Percentiles rank a stretch among this genome's conserved stretches.
Conservation (phyloP, 2,113 vertebrate genomes). For the Siphamia tubifer region DNA sequence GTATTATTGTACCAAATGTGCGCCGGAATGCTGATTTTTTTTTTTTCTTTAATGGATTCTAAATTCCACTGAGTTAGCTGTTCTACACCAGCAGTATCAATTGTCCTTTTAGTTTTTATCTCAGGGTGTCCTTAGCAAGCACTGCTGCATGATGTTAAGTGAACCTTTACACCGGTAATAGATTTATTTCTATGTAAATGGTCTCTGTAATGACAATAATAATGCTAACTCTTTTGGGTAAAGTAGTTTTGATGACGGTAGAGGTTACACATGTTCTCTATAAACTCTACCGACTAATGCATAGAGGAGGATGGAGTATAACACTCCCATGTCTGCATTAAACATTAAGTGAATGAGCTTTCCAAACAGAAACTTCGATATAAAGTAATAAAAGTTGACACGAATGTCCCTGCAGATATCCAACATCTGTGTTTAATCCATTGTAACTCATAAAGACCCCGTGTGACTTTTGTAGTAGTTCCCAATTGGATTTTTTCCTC, state of each 20-base stretch:
- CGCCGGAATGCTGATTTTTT: neutral
- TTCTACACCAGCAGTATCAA: neutral
- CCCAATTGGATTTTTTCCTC: no score
- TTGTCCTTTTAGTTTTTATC: slow-evolving; percentile 4
- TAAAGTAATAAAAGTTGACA: no score
- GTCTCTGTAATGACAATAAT: neutral
- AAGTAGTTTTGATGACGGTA: neutral
- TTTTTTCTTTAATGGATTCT: slow-evolving; percentile 5
- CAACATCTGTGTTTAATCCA: no score
- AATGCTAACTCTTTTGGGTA: neutral
- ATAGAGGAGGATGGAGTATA: no score
- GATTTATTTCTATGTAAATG: neutral
- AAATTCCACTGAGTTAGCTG: neutral
- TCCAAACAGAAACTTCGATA: no score
- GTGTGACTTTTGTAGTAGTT: no score
- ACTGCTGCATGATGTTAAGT: neutral
- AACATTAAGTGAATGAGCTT: no score
- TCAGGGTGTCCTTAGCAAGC: neutral
- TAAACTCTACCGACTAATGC: neutral
- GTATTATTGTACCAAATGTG: neutral
- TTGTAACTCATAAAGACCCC: no score
- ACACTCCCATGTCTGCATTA: no score
- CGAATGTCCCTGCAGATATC: no score
- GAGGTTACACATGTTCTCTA: neutral
- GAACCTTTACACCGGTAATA: neutral